Base-by-base conservation (phyloP, 2,888 invertebrate species). In the Ormia ochracea region DNA sequence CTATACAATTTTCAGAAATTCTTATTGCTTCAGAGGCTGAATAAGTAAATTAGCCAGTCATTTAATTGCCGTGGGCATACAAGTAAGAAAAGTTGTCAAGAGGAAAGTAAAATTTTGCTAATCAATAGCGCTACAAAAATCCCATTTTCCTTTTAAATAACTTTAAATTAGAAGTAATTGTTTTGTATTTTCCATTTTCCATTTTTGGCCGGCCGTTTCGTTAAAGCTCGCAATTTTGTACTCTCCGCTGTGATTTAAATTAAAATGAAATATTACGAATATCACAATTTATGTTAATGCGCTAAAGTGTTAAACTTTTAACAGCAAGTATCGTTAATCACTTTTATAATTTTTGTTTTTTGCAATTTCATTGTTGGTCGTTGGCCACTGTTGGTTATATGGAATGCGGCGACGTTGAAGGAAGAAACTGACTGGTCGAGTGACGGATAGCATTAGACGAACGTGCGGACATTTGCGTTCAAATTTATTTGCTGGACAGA, bases 251-350 rank as follows among this genome's bases (percentile, higher is more conserved):
- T n/a, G 31, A 59, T 61, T 41, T 61, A 48, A 26, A 45, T 58
- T 19, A 19, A 50, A 26, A 70, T 58, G 26, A 70, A 58, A 43
- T 43, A 45, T 56, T 41, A 41, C 17, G 41, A 41, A 10, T 69
- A 26, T 23, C 17, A 36, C 41, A 28, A 61, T 61, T 45, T 61
- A 52, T 72, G 72, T 31, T 74, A 36, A 69, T 59, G 58, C 66
- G 65, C 48, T 72, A 72, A 76, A 68, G 75, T 76, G 76, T 72
- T 80, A 63, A 80, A 68, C 61, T 72, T 80, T 74, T 76, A 80
- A 66, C 66, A 79, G 70, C 36, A 48, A 36, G 6, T 68, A 63
- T 76, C 72, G 52, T 80, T 75, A 80, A 80, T 80, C 75, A 80
- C 48, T 72, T 43, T 59, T 26, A 33, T 33, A 31, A 26, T 28